A percentile compares a stretch with the other conserved stretches of the same genome.
These are phyloP conservation scores for Drosophila sechellia DNA, from an alignment of 1,140 invertebrate genomes.

Conservation along the genomic window DNA sequence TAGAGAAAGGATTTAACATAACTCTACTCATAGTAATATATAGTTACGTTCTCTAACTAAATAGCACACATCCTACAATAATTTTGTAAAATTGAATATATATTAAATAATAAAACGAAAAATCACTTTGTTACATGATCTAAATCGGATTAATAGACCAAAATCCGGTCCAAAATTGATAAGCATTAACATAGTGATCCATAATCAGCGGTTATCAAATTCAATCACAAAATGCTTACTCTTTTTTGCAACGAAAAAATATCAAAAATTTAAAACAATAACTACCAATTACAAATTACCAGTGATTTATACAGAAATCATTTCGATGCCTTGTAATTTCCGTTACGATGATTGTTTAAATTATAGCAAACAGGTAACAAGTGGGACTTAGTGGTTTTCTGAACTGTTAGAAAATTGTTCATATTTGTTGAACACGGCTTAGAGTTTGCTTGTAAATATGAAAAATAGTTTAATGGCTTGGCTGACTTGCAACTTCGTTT, in stretches of 20 bases:
- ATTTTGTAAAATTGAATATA: too few species aligned
- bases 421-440: conserved; percentile 29
- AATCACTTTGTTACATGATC: too few species aligned
- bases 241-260: background rate
- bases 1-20: too few species aligned
- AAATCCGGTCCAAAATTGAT: too few species aligned
- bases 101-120: too few species aligned
- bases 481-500: conserved; percentile 7
- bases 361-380: background rate
- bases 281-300: background rate
- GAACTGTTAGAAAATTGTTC: conserved; percentile 6
- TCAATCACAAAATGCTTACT: background rate
- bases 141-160: too few species aligned
- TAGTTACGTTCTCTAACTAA: too few species aligned
- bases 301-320: background rate
- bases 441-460: conserved; percentile 13
- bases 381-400: background rate
- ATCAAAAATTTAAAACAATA: background rate
- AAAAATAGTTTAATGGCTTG: conserved; percentile 3
- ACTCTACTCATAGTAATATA: too few species aligned
- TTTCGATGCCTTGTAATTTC: conserved; percentile 1
- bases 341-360: background rate
- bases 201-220: background rate
- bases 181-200: too few species aligned
- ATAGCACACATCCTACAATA: too few species aligned